phyloP scores from a whole-genome alignment of 1,140 invertebrate genomes.

The Hypsibius dujardini region DNA sequence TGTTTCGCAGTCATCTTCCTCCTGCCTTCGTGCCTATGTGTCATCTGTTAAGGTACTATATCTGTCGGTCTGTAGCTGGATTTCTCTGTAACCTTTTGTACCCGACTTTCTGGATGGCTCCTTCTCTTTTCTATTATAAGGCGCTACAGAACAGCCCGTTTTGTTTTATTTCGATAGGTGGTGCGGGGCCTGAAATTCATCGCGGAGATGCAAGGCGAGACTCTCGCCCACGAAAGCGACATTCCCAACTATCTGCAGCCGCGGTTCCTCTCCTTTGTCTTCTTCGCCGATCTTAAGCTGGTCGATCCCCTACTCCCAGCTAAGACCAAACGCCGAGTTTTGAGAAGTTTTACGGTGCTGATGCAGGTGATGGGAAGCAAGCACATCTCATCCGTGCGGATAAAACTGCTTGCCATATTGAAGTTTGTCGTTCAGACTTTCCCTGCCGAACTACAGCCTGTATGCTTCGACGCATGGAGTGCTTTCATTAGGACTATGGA shows the following conservation, averaged over 20 bases:
- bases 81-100: too few species aligned
- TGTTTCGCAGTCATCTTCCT: too few species aligned
- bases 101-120: too few species aligned
- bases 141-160: too few species aligned
- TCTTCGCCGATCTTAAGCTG: conserved; percentile 58
- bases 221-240: too few species aligned
- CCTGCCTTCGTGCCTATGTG: too few species aligned
- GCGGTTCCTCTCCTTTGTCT: conserved; percentile 56
- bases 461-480: conserved; percentile 57
- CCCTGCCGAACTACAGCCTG: conserved; percentile 47
- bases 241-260: conserved; percentile 58
- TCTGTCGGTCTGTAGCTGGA: too few species aligned
- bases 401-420: conserved; percentile 66
- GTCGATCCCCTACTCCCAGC: conserved; percentile 42
- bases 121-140: too few species aligned
- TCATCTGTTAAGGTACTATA: too few species aligned
- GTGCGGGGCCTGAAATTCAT: too few species aligned
- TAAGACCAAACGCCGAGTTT: conserved; percentile 42
- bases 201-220: too few species aligned
- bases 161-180: too few species aligned
- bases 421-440: conserved; percentile 52
- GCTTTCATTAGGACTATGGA: conserved; percentile 46
- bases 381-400: conserved; percentile 54
- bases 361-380: conserved; percentile 47
- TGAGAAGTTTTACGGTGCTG: conserved; percentile 33